These are phyloP conservation scores for Salticus scenicus DNA, from an alignment of 2,888 invertebrate genomes.

Conservation along the genomic window DNA sequence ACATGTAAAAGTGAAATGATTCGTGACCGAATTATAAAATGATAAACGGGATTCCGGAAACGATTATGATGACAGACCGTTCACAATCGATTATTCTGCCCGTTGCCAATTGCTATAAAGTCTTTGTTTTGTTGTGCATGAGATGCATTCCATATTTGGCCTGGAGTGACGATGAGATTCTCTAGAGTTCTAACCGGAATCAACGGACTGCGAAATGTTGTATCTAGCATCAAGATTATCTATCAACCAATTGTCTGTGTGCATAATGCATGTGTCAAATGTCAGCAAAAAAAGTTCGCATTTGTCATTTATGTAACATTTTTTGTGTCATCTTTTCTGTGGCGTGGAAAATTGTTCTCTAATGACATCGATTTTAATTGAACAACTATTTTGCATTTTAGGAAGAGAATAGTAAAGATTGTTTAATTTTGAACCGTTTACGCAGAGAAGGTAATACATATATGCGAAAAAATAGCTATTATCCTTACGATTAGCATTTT, in stretches of 20 bases:
- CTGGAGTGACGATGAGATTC: neutral
- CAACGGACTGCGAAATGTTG: neutral
- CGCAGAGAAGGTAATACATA: too few relatives aligned
- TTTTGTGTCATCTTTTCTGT: too few relatives aligned
- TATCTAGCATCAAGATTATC: neutral
- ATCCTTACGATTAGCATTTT: too few relatives aligned
- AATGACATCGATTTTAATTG: too few relatives aligned
- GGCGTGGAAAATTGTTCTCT: too few relatives aligned
- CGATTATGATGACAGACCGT: constrained; percentile 50
- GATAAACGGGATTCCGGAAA: constrained; percentile 33
- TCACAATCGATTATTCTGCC: constrained; percentile 35
- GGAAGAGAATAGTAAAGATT: too few relatives aligned
- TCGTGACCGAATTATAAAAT: constrained; percentile 4
- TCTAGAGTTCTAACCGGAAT: neutral
- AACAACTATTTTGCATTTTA: too few relatives aligned
- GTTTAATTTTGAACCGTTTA: too few relatives aligned
- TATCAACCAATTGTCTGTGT: neutral
- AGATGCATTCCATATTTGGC: neutral
- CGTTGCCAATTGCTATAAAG: constrained; percentile 10
- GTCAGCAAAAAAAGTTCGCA: too few relatives aligned
- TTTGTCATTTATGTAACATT: too few relatives aligned
- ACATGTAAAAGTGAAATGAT: neutral
- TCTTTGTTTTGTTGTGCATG: neutral
- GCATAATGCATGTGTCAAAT: neutral
- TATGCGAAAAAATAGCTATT: too few relatives aligned